These are phyloP conservation scores for Megaustenia siamemsis DNA, from an alignment of 2,888 invertebrate species.

Conservation along the genomic window DNA sequence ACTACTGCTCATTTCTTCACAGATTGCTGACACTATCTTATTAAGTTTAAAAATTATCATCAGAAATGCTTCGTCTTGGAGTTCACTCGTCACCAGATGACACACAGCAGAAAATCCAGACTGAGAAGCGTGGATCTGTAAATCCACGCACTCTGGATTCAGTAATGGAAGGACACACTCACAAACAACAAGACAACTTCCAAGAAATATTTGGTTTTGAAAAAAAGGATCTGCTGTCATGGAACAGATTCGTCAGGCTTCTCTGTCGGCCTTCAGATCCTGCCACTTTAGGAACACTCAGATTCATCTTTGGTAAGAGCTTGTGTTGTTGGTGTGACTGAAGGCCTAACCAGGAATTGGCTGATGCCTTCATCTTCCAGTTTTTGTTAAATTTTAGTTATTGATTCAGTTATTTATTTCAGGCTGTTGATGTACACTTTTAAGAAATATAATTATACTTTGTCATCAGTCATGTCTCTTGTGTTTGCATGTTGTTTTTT, in stretches of 20 bases:
- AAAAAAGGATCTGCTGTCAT: constrained; percentile 59
- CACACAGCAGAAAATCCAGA: background rate
- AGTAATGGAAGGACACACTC: background rate
- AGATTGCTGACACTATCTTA: too few species aligned
- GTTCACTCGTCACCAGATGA: background rate
- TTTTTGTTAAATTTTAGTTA: too few species aligned
- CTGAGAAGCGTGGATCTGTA: background rate
- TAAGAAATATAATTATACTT: too few species aligned
- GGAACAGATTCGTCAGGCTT: constrained; percentile 91
- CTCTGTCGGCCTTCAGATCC: constrained; percentile 84
- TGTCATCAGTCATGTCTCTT: too few species aligned
- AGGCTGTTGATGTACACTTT: too few species aligned
- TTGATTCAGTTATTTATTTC: too few species aligned
- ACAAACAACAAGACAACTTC: constrained; percentile 48
- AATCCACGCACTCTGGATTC: background rate
- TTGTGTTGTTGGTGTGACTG: too few species aligned
- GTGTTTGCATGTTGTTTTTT: too few species aligned
- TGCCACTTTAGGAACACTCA: constrained; percentile 87
- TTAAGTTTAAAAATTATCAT: background rate
- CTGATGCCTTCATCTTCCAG: too few species aligned
- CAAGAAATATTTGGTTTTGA: constrained; percentile 67
- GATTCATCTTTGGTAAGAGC: constrained; percentile 88
- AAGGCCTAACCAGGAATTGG: too few species aligned
- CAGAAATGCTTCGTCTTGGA: background rate
- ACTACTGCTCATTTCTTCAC: too few species aligned